phyloP scores from a whole-genome alignment of 2,113 vertebrate genomes.

The Felis catus region F.catus_Fca126_mat1.0 CM031415.1:144637501-144638000 shows the following conservation, averaged over 20 bases:
- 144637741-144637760: too few relatives aligned
- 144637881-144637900: constrained; percentile 50
- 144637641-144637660: constrained; percentile 79
- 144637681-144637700: too few relatives aligned
- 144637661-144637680: too few relatives aligned
- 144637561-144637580: constrained; percentile 95
- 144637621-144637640: constrained; percentile 92
- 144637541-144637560: constrained; percentile 93
- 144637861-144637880: constrained; percentile 52
- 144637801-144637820: too few relatives aligned
- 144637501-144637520: constrained; percentile 81
- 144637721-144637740: too few relatives aligned
- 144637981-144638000: neutral
- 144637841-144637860: constrained; percentile 86
- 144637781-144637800: too few relatives aligned
- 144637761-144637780: too few relatives aligned
- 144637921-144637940: neutral
- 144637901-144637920: neutral
- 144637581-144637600: constrained; percentile 93
- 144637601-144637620: constrained; percentile 93
- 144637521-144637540: constrained; percentile 92
- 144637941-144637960: neutral
- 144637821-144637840: too few relatives aligned
- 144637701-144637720: too few relatives aligned
- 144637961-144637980: neutral